Conservation (phyloP, 2,797 vertebrate species). For the Pseudochromis fuscus region DNA sequence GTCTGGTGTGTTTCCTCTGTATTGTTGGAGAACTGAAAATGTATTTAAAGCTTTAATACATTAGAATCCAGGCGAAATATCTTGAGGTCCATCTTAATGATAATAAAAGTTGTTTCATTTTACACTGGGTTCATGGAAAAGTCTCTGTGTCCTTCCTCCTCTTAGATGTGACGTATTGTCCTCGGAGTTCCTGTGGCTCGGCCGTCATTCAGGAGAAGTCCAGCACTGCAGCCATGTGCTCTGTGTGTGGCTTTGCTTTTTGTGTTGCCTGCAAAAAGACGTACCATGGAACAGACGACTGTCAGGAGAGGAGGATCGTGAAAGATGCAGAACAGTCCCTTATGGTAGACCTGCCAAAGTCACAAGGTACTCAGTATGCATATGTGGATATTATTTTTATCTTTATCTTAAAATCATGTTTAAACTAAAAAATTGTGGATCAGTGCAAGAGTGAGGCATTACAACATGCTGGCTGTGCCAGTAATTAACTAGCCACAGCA, state of each 20-base stretch:
- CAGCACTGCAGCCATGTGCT: constrained; percentile 86
- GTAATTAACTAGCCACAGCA: too few species aligned
- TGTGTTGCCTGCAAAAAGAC: constrained; percentile 88
- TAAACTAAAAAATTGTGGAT: too few species aligned
- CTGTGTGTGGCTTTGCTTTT: constrained; percentile 90
- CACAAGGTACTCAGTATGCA: constrained; percentile 64
- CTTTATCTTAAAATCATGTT: too few species aligned
- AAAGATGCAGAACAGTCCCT: constrained; percentile 31
- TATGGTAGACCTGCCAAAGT: constrained; percentile 38
- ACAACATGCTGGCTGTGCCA: too few species aligned
- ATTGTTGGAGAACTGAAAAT: not conserved
- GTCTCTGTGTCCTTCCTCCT: not conserved
- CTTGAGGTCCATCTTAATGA: too few species aligned
- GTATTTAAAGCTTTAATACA: not conserved
- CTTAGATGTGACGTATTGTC: constrained; percentile 89
- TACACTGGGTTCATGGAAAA: not conserved
- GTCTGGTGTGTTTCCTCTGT: constrained; percentile 75
- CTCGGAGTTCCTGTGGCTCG: constrained; percentile 84
- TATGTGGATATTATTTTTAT: too few species aligned
- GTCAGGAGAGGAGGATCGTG: constrained; percentile 26
- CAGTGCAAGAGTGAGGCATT: too few species aligned
- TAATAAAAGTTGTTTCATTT: too few species aligned
- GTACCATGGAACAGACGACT: constrained; percentile 87
- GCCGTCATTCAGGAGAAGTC: constrained; percentile 87
- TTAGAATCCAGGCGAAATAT: not conserved